Evolutionary conservation across 1,140 invertebrate genomes (phyloP), one percentile per base, ranked within the genome.

Genomic region (Hylyphantes graminicola): DNA sequence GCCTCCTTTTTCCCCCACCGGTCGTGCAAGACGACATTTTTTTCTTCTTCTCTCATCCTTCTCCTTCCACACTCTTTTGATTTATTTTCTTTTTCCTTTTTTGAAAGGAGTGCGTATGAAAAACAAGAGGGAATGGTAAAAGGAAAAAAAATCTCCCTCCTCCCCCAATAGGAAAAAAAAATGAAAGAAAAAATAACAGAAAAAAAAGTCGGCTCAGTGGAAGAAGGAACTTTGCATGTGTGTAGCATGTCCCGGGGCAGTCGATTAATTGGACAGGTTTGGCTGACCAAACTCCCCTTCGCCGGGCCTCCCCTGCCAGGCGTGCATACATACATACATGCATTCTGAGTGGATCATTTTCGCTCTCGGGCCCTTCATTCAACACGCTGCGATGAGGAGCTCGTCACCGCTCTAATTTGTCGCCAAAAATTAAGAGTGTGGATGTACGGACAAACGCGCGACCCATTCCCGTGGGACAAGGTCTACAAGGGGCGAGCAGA

Each of bases 201-300:
- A 70, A 70, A 70, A 50, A 70, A 70, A 11, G 48, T n/a, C 3
- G 57, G 12, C n/a, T 12, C 57, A 12, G 50, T 51, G 11, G 65
- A 67, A 15, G 54, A 76, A 81, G 76, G 73, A 81, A 81, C 79
- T 81, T 81, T 81, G 79, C 79, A 81, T 81, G 79, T 81, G 67
- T 67, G 68, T 64, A 70, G 21, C 55, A n/a, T 82, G 79, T 74
- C 81, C 81, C 70, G 81, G 73, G 81, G 81, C 81, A 57, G 55
- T 59, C 64, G 74, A 85, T 85, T 85, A 85, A 85, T 85, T 85
- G 82, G 82, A 85, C 82, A 85, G 75, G 82, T 85, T 85, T 77
- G 75, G 75, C 75, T 85, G 82, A 85, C 73, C 82, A 85, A 83
- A 83, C 79, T 81, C 79, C 78, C 79, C 64, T 53, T 61, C n/a